Base-by-base conservation (phyloP, 2,797 vertebrate genomes). In the Diceros bicornis region DNA sequence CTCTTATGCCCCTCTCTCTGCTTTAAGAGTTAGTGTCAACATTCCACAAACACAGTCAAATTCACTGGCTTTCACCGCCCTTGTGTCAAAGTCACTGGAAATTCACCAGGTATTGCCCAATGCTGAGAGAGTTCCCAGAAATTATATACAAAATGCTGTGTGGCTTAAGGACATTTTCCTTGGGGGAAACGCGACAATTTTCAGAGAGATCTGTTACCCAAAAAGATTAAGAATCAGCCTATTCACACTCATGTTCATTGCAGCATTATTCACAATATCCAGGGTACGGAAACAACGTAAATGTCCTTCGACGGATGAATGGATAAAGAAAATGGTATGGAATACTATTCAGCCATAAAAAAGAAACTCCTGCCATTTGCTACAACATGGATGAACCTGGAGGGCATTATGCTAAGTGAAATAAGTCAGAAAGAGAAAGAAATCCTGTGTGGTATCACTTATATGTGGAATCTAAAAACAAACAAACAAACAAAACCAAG, bases 191-290 rank as follows among this genome's bases (percentile, higher is more conserved):
- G 57, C 82, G 25, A 37, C 34, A 29, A 11, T 91, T 94, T 77
- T 92, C 81, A 37, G 81, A 87, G 25, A 14, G 7, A 92, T 41
- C 23, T 90, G 16, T 78, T 72, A 87, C 13, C 14, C n/a, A 61
- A 71, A 93, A 95, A 87, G 29, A n/a, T 59, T 62, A 64, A 78
- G 32, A 93, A 83, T 95, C 84, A 57, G 62, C 32, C 34, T 93
- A 21, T 23, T 57, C 47, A 50, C 10, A 66, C 6, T 44, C 50
- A 17, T 75, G 47, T 23, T 82, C 37, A 83, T 3, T 83, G 68
- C 12, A 83, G 9, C 34, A 37, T 47, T 75, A 66, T 57, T 74
- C 59, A 52, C 41, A 82, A 57, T 18, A 87, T 32, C 55, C 64
- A 81, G 62, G 14, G 41, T 59, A 41, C n/a, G 44, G 21, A 94